A percentile compares a stretch with the other conserved stretches of the same genome.
Evolutionary conservation across 2,888 invertebrate genomes (phyloP).

Genomic region (Penaeus monodon): DNA sequence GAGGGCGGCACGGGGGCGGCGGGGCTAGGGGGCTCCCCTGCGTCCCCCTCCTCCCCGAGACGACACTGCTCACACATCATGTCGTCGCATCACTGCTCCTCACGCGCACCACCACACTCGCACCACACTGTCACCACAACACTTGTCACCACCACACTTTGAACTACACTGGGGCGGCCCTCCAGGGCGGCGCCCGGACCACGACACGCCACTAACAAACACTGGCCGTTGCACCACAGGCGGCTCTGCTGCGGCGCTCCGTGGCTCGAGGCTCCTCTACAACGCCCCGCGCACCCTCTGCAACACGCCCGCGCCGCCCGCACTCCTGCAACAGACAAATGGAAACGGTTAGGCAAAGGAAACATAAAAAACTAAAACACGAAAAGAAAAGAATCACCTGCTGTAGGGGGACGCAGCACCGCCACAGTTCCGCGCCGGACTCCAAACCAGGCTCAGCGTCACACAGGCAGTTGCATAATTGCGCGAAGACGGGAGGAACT

Average conservation of each 20-base stretch:
- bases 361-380: not conserved
- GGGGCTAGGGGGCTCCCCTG: conserved; percentile 31
- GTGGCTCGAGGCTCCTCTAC: conserved; percentile 9
- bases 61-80: conserved; percentile 51
- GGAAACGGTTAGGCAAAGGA: not conserved
- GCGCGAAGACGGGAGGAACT: not conserved
- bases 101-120: conserved; percentile 37
- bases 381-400: not conserved
- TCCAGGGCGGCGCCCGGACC: conserved; percentile 27
- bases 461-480: not conserved
- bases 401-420: not conserved
- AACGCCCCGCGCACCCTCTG: conserved; percentile 25
- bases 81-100: conserved; percentile 41
- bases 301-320: conserved; percentile 33
- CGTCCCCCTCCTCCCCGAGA: conserved; percentile 45
- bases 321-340: conserved; percentile 29
- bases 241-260: conserved; percentile 2
- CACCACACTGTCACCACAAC: conserved; percentile 42
- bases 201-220: conserved; percentile 16
- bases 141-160: conserved; percentile 23
- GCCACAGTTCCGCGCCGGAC: too few relatives aligned
- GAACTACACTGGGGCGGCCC: conserved; percentile 26
- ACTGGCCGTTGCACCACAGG: conserved; percentile 1
- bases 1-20: conserved; percentile 41
- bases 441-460: too few relatives aligned